These are phyloP conservation scores for Bagarius yarrelli DNA, from an alignment of 2,113 vertebrate species.

Conservation along the genomic window DNA sequence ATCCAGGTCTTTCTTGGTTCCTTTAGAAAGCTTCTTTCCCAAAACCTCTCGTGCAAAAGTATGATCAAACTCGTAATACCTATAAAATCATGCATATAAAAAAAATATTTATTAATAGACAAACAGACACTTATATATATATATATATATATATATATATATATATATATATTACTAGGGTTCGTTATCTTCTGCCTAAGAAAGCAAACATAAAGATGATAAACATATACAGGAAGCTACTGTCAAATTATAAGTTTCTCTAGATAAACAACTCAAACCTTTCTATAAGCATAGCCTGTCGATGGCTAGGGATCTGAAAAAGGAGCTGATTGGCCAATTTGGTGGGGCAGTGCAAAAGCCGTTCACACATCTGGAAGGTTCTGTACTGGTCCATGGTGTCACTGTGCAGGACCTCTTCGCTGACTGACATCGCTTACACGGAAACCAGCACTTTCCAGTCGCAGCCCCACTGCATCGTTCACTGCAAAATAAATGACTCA, in stretches of 20 bases:
- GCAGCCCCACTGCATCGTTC: constrained; percentile 76
- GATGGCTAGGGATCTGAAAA: constrained; percentile 85
- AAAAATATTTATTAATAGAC: neutral
- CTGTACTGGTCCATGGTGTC: constrained; percentile 93
- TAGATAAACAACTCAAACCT: constrained; percentile 58
- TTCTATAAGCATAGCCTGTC: constrained; percentile 82
- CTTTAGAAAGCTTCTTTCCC: constrained; percentile 89
- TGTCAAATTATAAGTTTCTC: neutral
- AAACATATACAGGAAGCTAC: neutral
- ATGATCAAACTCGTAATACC: constrained; percentile 85
- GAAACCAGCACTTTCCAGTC: constrained; percentile 78
- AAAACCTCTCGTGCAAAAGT: constrained; percentile 84
- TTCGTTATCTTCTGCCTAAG: neutral
- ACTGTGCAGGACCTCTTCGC: constrained; percentile 79
- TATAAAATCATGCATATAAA: constrained; percentile 45
- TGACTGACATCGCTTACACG: constrained; percentile 83
- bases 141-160: no score
- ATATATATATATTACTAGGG: no score
- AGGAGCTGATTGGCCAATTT: constrained; percentile 86
- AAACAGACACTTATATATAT: no score
- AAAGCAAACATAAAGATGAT: neutral
- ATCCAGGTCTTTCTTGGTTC: constrained; percentile 88
- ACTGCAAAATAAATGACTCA: constrained; percentile 62
- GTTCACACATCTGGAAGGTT: constrained; percentile 89
- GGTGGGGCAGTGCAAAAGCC: constrained; percentile 78